phyloP scores from a whole-genome alignment of 2,888 invertebrate species.

The Drosophila limbata region DNA sequence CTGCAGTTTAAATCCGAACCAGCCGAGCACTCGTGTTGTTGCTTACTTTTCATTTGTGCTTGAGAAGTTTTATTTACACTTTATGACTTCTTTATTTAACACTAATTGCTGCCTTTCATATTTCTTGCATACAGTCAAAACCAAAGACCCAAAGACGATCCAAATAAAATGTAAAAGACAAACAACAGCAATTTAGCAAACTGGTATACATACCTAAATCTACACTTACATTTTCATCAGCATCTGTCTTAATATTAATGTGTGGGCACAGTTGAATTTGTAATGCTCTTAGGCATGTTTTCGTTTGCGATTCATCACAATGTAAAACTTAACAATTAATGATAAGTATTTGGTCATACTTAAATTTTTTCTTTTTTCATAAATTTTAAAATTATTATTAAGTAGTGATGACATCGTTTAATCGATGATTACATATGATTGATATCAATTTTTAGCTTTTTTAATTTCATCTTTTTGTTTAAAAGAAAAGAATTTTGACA shows the following conservation, averaged over 20 bases:
- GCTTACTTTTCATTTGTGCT: conserved; percentile 67
- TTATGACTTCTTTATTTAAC: conserved; percentile 78
- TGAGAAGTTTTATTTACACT: conserved; percentile 72
- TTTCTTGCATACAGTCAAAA: conserved; percentile 12
- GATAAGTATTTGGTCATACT: too few species aligned
- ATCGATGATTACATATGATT: too few species aligned
- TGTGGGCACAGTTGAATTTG: conserved; percentile 1
- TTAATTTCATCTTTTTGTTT: too few species aligned
- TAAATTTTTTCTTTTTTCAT: too few species aligned
- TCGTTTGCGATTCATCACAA: too few species aligned
- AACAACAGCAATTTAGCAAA: conserved; percentile 21
- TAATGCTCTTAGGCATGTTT: conserved; percentile 26
- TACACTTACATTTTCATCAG: background rate
- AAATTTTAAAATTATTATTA: too few species aligned
- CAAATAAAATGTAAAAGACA: conserved; percentile 28
- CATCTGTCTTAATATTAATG: background rate
- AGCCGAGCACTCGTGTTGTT: conserved; percentile 35
- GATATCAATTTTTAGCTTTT: too few species aligned
- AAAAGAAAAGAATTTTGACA: too few species aligned
- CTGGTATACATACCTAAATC: conserved; percentile 4
- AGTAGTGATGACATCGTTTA: too few species aligned
- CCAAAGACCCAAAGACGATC: conserved; percentile 27
- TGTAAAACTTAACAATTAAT: too few species aligned
- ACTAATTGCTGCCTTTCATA: conserved; percentile 70
- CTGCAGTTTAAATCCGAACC: background rate